Conservation (phyloP, 1,140 invertebrate genomes). For the Eufriesea mexicana region DNA sequence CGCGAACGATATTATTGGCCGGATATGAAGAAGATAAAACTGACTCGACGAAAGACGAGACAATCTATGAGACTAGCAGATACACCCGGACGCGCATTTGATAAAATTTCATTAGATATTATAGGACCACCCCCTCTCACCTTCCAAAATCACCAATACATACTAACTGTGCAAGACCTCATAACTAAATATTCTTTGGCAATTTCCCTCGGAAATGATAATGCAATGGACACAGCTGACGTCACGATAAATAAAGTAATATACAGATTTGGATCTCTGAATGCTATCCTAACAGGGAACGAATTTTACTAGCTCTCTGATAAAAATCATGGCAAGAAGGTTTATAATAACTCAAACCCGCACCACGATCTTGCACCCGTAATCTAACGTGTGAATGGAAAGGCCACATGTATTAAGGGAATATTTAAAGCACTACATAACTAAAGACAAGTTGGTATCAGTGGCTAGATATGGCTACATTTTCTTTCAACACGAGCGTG, state of each 20-base stretch:
- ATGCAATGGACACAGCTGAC: neutral
- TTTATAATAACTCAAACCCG: too few species aligned
- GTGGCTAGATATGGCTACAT: too few species aligned
- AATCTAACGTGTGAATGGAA: too few species aligned
- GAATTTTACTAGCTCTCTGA: too few species aligned
- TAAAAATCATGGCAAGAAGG: too few species aligned
- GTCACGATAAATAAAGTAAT: neutral
- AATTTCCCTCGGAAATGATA: neutral
- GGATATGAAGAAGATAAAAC: slow-evolving; percentile 5
- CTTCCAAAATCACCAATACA: neutral
- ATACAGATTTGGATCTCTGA: too few species aligned
- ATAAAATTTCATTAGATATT: slow-evolving; percentile 18
- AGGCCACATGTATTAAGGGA: too few species aligned
- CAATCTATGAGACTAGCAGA: slow-evolving; percentile 24
- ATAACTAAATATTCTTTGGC: neutral
- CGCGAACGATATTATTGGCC: neutral
- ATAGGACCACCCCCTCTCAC: neutral
- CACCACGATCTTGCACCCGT: too few species aligned
- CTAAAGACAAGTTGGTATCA: too few species aligned
- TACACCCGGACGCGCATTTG: slow-evolving; percentile 1
- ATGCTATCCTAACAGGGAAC: too few species aligned
- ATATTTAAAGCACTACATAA: too few species aligned
- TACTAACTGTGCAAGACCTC: slow-evolving; percentile 14
- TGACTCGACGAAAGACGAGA: slow-evolving; percentile 4
- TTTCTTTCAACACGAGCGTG: too few species aligned